These are phyloP conservation scores for Megalops atlanticus DNA, from an alignment of 2,113 vertebrate genomes.

Conservation along the genomic window DNA sequence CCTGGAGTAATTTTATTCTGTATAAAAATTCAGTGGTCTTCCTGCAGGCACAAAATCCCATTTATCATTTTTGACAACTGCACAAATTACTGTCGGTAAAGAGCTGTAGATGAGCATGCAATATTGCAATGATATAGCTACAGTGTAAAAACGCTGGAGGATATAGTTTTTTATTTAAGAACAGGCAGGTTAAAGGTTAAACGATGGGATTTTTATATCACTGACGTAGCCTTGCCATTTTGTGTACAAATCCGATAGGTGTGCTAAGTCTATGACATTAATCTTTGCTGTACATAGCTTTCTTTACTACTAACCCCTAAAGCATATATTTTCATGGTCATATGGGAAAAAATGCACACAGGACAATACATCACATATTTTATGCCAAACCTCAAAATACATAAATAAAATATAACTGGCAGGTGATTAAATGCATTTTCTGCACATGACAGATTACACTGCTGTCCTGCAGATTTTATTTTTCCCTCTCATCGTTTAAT, in stretches of 20 bases:
- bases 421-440: conserved; percentile 36
- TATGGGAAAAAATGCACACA: background rate
- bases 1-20: conserved; percentile 52
- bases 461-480: background rate
- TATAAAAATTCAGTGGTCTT: conserved; percentile 55
- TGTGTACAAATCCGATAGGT: background rate
- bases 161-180: background rate
- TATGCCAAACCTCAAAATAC: background rate
- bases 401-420: conserved; percentile 17
- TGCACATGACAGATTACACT: conserved; percentile 1
- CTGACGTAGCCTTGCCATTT: background rate
- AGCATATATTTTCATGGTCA: background rate
- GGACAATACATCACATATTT: background rate
- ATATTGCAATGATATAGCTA: conserved; percentile 48
- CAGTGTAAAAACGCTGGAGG: background rate
- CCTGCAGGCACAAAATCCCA: conserved; percentile 52
- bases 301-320: background rate
- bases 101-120: conserved; percentile 59
- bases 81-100: conserved; percentile 67
- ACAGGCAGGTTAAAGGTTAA: background rate
- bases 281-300: background rate
- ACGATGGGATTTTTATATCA: background rate
- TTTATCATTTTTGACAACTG: conserved; percentile 68
- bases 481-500: conserved; percentile 40
- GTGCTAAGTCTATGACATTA: background rate